Evolutionary conservation across 2,888 invertebrate genomes (phyloP), one percentile per base, ranked within the genome.

Genomic region (Bugula neritina): DNA sequence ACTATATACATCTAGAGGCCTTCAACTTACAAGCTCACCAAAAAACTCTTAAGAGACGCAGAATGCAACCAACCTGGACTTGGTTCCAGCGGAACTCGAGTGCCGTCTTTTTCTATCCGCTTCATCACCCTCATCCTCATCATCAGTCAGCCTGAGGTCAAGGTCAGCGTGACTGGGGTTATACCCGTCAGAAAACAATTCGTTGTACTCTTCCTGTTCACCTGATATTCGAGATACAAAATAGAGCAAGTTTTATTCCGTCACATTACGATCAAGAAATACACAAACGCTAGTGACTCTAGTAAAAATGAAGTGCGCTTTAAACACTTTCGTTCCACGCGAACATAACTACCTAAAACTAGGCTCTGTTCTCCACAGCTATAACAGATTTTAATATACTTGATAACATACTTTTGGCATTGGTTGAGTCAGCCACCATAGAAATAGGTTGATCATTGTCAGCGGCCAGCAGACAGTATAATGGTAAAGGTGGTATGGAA

Each of bases 401-500:
- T n/a, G n/a, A n/a, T n/a, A n/a, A n/a, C 25, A 17, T n/a, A 63
- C 63, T 31, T 63, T 63, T 63, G n/a, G 27, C 17, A 17, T 43
- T 63, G 10, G 63, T 63, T 2, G 31, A 25, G 63, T 63, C 63
- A 34, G 63, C n/a, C 3, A 34, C 63, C 29, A 63, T 34, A 31
- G 63, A 34, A 10, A 63, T 63, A 27, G 34, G 54, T 52, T 76
- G 78, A 73, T 86, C 85, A 23, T 82, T 81, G 82, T 99, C 99
- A 0, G 98, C 97, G 35, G 93, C 92, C 5, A 99, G 87, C 0
- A 99, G 87, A 1, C 95, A 95, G 92, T 96, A 98, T 27, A 99
- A 86, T 0, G 99, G 99, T 71, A 99, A 86, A 0, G 99, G 97
- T 0, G 99, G 95, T 77, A 99, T 95, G n/a, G 97, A 94, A 0